Evolutionary conservation across 92 coral and sea anemone species (phyloP).

Genomic region (Palythoa grandis): DNA sequence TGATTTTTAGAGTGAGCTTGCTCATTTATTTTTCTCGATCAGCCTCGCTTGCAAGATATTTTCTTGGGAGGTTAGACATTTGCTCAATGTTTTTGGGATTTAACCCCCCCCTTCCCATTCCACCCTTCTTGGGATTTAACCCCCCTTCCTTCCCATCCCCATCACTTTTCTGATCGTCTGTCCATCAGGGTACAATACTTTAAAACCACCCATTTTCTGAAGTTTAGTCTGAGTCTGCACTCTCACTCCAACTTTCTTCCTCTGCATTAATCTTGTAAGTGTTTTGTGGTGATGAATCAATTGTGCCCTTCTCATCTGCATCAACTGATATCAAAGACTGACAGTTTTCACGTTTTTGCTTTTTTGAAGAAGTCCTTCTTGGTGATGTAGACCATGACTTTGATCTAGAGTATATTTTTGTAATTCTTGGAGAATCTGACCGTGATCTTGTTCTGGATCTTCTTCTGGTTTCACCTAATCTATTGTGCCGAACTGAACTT

Average conservation of each 20-base stretch:
- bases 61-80: too few relatives aligned
- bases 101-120: too few relatives aligned
- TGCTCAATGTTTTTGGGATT: too few relatives aligned
- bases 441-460: constrained; percentile 17
- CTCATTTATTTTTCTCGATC: too few relatives aligned
- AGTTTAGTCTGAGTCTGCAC: constrained; percentile 17
- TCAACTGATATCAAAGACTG: constrained; percentile 1
- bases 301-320: neutral
- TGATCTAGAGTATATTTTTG: constrained; percentile 11
- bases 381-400: constrained; percentile 26
- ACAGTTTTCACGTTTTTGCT: neutral
- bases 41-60: too few relatives aligned
- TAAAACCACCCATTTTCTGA: neutral
- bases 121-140: too few relatives aligned
- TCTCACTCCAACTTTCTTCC: constrained; percentile 19
- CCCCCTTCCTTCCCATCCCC: too few relatives aligned
- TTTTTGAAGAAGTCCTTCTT: constrained; percentile 1
- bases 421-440: constrained; percentile 40
- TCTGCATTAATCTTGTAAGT: neutral
- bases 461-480: constrained; percentile 3
- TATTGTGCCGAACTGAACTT: neutral
- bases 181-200: neutral
- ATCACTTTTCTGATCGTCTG: too few relatives aligned
- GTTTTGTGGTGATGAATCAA: neutral
- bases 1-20: too few relatives aligned